Percentiles rank a stretch among this genome's conserved stretches.
phyloP scores from a whole-genome alignment of 2,888 invertebrate species.

The Tenthredo distinguenda region DNA sequence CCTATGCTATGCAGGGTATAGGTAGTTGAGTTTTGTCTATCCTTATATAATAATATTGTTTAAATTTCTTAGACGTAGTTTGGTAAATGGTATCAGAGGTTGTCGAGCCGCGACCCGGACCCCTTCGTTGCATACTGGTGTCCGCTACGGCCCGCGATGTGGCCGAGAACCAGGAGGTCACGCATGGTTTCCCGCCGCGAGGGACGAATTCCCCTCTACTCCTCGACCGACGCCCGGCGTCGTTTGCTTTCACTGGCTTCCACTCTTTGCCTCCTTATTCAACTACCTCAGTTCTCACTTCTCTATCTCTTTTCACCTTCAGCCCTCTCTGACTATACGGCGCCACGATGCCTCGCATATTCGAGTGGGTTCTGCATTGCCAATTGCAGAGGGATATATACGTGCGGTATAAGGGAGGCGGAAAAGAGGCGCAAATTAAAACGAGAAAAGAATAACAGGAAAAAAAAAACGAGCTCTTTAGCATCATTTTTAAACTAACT shows the following conservation, averaged over 20 bases:
- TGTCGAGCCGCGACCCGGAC: conserved; percentile 45
- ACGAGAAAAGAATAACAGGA: not conserved
- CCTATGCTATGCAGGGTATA: too few species aligned
- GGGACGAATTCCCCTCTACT: conserved; percentile 43
- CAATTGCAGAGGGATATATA: conserved; percentile 22
- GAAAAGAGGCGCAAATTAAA: not conserved
- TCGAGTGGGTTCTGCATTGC: conserved; percentile 50
- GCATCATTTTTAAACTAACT: too few species aligned
- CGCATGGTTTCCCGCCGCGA: conserved; percentile 53
- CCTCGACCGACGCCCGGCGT: conserved; percentile 46
- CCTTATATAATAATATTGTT: not conserved
- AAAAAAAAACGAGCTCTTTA: too few species aligned
- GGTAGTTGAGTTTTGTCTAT: too few species aligned
- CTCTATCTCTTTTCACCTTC: not conserved
- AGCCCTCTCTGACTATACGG: conserved; percentile 25
- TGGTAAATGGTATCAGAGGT: not conserved
- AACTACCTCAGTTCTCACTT: conserved; percentile 14
- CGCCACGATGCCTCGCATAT: conserved; percentile 48
- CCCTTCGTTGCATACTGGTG: conserved; percentile 51
- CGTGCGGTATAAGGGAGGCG: not conserved
- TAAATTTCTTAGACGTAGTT: not conserved
- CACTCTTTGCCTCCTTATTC: not conserved
- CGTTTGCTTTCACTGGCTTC: conserved; percentile 51
- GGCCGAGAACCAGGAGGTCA: conserved; percentile 52
- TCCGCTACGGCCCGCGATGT: conserved; percentile 42